Evolutionary conservation across 1,140 invertebrate species (phyloP).

Genomic region (Hetaerina americana): DNA sequence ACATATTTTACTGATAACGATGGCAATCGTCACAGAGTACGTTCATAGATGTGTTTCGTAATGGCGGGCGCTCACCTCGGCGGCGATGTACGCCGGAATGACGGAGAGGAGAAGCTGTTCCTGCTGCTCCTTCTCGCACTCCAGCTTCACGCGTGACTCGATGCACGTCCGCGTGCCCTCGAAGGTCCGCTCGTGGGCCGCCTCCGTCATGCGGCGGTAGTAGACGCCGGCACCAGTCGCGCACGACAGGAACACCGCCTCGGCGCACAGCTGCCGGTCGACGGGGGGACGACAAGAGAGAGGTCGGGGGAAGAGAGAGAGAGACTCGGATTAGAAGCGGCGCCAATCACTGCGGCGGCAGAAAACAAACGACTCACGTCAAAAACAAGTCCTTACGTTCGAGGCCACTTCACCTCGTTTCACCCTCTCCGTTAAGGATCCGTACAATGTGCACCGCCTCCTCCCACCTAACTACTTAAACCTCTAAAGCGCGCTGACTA

Average conservation of each 20-base stretch:
- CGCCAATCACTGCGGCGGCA: too few species aligned
- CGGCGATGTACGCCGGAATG: constrained; percentile 84
- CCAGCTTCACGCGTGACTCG: constrained; percentile 79
- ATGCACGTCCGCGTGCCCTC: constrained; percentile 78
- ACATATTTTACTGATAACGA: too few species aligned
- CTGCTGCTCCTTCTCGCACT: constrained; percentile 84
- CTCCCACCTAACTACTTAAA: too few species aligned
- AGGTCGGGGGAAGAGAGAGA: background rate
- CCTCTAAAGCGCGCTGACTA: too few species aligned
- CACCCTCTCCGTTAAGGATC: too few species aligned
- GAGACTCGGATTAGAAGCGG: background rate
- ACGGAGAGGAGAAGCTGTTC: constrained; percentile 83
- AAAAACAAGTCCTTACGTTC: constrained; percentile 32
- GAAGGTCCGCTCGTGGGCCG: constrained; percentile 71
- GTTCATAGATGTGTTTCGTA: too few species aligned
- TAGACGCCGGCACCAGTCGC: constrained; percentile 70
- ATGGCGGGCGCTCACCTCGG: constrained; percentile 65
- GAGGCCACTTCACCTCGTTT: too few species aligned
- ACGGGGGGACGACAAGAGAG: background rate
- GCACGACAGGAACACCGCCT: constrained; percentile 57
- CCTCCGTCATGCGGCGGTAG: constrained; percentile 72
- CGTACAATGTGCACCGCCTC: too few species aligned
- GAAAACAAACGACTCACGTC: too few species aligned
- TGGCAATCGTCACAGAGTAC: too few species aligned
- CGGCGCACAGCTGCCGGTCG: constrained; percentile 54